Base-by-base conservation (phyloP, 2,797 vertebrate genomes). In the Smutsia temminckii region DNA sequence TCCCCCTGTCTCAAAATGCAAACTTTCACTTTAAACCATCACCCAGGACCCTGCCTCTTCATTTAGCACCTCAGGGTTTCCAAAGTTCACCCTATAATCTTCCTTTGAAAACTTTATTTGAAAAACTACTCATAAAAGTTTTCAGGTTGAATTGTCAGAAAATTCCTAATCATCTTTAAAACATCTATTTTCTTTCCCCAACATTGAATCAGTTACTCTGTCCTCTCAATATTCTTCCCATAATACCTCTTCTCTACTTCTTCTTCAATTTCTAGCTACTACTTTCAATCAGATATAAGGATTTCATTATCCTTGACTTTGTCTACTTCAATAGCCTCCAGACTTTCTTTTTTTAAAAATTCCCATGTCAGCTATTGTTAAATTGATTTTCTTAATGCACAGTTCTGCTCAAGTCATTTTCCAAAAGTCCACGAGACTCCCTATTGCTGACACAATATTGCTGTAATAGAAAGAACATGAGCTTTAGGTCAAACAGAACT, bases 221-320 rank as follows among this genome's bases (percentile, higher is more conserved):
- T 34, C 3, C 25, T 57, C 3, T 57, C 55, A 71, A 66, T 80
- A 93, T 6, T 77, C 11, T 85, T 14, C 57, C 20, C 1, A 13
- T 63, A 61, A 64, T 59, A 92, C 74, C 25, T 68, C 55, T 68
- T 69, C 17, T 63, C 51, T 61, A 14, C 57, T 83, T 86, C 51
- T 87, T 81, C 18, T 94, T 93, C 75, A 94, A 63, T 91, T 84
- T 94, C 64, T 40, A 63, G 83, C n/a, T 72, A 63, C 32, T 34
- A 21, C 12, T 69, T 91, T 71, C 25, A 51, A 80, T 96, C 46
- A 92, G 49, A 71, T n/a, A 42, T 34, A 92, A 2, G 1, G 20
- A 83, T 95, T 94, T 71, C 23, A 89, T 80, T 87, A 64, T 69
- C 6, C 20, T 91, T 81, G 27, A 63, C 74, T 88, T 34, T 2